These are phyloP conservation scores for Tinea trinotella DNA, from an alignment of 2,888 invertebrate genomes.

Conservation along the genomic window DNA sequence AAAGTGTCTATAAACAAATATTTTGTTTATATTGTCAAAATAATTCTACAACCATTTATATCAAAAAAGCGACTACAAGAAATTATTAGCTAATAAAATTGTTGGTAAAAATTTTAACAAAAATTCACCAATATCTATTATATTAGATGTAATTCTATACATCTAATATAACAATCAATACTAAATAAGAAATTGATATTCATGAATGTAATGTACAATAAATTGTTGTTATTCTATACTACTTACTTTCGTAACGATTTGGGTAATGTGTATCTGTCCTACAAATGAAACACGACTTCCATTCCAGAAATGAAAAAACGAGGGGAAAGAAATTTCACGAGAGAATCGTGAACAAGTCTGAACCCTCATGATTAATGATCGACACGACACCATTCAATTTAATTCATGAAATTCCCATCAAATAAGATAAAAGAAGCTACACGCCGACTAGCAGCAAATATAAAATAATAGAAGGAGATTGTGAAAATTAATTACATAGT, in stretches of 20 bases:
- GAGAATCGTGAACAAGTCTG: slow-evolving; percentile 37
- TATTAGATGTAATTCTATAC: too few relatives aligned
- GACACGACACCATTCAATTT: slow-evolving; percentile 52
- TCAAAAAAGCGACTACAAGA: too few relatives aligned
- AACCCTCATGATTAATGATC: slow-evolving; percentile 49
- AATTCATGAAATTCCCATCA: slow-evolving; percentile 43
- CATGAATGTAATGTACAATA: background rate
- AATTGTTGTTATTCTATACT: slow-evolving; percentile 8
- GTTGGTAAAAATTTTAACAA: too few relatives aligned
- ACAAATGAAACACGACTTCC: slow-evolving; percentile 25
- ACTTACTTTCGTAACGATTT: background rate
- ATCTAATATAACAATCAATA: too few relatives aligned
- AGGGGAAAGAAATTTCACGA: slow-evolving; percentile 33
- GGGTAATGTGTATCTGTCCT: slow-evolving; percentile 23
- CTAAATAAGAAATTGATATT: too few relatives aligned
- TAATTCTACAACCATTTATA: too few relatives aligned
- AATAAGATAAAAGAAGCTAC: slow-evolving; percentile 35
- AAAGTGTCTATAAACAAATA: too few relatives aligned
- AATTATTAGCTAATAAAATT: too few relatives aligned
- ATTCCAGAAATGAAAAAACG: slow-evolving; percentile 27
- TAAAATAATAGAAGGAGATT: slow-evolving; percentile 1
- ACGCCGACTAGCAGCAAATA: background rate
- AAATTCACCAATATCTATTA: too few relatives aligned
- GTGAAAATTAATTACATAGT: slow-evolving; percentile 4
- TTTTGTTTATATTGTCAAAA: too few relatives aligned